Conservation (phyloP, 2,113 vertebrate genomes). For the Pangasianodon hypophthalmus region DNA sequence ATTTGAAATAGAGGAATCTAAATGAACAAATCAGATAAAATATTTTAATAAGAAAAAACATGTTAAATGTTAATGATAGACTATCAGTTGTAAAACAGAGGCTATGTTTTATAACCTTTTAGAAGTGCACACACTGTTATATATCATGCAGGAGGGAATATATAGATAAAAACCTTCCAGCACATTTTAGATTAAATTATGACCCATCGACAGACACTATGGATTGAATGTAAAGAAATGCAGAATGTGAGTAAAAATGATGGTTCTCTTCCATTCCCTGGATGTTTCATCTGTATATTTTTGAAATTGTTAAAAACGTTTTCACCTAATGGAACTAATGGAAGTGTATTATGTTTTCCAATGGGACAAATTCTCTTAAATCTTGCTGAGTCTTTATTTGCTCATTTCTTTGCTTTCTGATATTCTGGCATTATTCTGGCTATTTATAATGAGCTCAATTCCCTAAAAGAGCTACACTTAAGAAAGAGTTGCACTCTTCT, state of each 20-base stretch:
- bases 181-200: slow-evolving; percentile 3
- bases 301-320: neutral
- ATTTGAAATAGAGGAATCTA: neutral
- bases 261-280: neutral
- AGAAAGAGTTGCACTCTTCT: neutral
- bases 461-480: neutral
- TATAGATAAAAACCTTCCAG: neutral
- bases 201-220: neutral
- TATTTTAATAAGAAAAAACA: neutral
- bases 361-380: neutral
- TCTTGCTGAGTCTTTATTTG: neutral
- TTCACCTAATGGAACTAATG: neutral
- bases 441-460: neutral
- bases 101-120: neutral
- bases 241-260: neutral
- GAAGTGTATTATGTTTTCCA: neutral
- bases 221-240: neutral
- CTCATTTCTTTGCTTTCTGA: neutral
- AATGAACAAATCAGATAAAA: neutral
- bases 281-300: neutral
- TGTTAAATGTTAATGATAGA: neutral
- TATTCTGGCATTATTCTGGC: neutral
- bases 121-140: neutral
- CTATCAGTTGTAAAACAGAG: neutral
- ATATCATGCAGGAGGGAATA: neutral